A percentile compares a stretch with the other conserved stretches of the same genome.
Evolutionary conservation across 2,888 invertebrate species (phyloP).

Genomic region (Nymphalis polychloros): DNA sequence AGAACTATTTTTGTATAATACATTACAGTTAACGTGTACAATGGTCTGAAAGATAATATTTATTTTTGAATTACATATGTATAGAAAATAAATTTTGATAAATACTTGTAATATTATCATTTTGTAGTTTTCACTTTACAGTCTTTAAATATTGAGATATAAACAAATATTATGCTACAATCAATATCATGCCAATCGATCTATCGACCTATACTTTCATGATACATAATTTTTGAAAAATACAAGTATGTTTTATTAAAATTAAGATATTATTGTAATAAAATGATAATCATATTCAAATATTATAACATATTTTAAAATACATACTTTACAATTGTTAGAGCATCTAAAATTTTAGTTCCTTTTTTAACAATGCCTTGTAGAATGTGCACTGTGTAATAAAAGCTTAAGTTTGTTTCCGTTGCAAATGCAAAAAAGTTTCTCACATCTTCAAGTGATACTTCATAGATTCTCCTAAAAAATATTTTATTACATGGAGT

Average conservation of each 20-base stretch:
- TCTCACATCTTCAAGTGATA: constrained; percentile 50
- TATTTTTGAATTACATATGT: constrained; percentile 2
- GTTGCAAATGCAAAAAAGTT: constrained; percentile 52
- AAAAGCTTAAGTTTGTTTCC: constrained; percentile 49
- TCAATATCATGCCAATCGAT: too few species aligned
- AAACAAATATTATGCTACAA: too few species aligned
- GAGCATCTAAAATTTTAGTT: constrained; percentile 41
- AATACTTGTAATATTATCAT: too few species aligned
- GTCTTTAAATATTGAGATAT: too few species aligned
- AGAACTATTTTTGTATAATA: constrained; percentile 59
- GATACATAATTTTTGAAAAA: too few species aligned
- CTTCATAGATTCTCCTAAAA: constrained; percentile 41
- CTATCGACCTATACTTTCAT: too few species aligned
- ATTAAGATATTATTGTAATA: too few species aligned
- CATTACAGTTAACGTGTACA: constrained; percentile 60
- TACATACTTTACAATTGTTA: constrained; percentile 48
- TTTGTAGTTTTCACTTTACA: too few species aligned
- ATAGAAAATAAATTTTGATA: background rate
- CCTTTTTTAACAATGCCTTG: constrained; percentile 53
- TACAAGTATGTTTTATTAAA: too few species aligned
- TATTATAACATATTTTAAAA: background rate
- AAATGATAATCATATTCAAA: too few species aligned
- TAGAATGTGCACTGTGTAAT: constrained; percentile 55
- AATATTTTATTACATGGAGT: constrained; percentile 11
- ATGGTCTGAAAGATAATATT: constrained; percentile 48